Percentiles rank a stretch among this genome's conserved stretches.
phyloP scores from a whole-genome alignment of 2,888 invertebrate genomes.

The Mesodorylaimus sp. region DNA sequence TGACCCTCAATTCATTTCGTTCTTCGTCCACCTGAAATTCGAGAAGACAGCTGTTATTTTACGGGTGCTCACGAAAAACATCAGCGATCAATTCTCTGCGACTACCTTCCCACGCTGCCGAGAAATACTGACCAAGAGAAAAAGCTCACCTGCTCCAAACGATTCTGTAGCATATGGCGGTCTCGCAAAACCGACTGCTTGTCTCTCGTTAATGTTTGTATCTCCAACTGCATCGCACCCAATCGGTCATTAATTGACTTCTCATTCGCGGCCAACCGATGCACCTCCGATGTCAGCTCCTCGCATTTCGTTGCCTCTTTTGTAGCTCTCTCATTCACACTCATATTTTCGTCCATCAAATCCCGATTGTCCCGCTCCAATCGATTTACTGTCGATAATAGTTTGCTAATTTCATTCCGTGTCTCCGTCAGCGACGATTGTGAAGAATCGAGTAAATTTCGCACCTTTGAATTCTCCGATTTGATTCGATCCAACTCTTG shows the following conservation, averaged over 20 bases:
- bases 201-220: background rate
- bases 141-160: background rate
- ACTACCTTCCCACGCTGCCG: background rate
- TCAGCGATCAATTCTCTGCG: too few relatives aligned
- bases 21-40: background rate
- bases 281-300: background rate
- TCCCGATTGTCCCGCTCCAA: background rate
- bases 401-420: background rate
- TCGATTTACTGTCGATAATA: background rate
- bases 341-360: background rate
- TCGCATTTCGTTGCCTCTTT: background rate
- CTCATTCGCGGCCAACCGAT: background rate
- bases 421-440: background rate
- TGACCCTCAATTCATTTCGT: background rate
- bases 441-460: slow-evolving; percentile 1
- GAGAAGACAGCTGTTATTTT: too few relatives aligned
- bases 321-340: background rate
- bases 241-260: background rate
- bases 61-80: too few relatives aligned
- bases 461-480: slow-evolving; percentile 1
- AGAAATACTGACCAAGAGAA: background rate
- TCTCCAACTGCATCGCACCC: background rate
- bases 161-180: background rate
- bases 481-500: slow-evolving; percentile 6
- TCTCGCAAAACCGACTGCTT: too few relatives aligned